phyloP scores from a whole-genome alignment of 1,140 invertebrate species.

The Drosophila willistoni region DNA sequence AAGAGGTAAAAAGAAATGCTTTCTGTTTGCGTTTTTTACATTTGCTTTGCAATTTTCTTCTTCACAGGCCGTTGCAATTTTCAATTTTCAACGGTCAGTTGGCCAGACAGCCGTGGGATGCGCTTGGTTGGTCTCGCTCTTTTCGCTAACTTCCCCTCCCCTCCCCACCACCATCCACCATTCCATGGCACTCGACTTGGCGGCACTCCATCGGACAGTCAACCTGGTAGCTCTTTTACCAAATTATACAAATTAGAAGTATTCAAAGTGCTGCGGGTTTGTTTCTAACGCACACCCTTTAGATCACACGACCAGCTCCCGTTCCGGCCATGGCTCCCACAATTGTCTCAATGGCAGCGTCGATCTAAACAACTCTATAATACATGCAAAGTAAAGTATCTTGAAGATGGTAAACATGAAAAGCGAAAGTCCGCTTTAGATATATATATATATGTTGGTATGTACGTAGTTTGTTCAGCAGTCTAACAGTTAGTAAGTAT shows the following conservation, averaged over 20 bases:
- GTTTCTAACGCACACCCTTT: constrained; percentile 65
- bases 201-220: constrained; percentile 20
- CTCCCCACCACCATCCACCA: constrained; percentile 8
- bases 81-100: constrained; percentile 83
- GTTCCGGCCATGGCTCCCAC: constrained; percentile 28
- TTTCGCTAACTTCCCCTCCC: constrained; percentile 2
- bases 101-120: constrained; percentile 66
- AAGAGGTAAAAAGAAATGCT: constrained; percentile 54
- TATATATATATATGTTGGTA: too few relatives aligned
- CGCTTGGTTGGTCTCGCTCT: constrained; percentile 45
- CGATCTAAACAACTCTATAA: not conserved
- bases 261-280: constrained; percentile 58
- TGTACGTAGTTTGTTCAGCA: not conserved
- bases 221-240: constrained; percentile 37
- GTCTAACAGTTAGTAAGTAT: constrained; percentile 14
- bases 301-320: constrained; percentile 50
- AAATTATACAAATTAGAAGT: constrained; percentile 75
- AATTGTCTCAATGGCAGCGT: constrained; percentile 4
- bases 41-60: constrained; percentile 78
- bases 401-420: too few relatives aligned
- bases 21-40: constrained; percentile 56
- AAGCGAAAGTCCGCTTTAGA: too few relatives aligned
- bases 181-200: constrained; percentile 10
- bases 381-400: not conserved
- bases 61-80: constrained; percentile 79